Percentiles rank a stretch among this genome's conserved stretches.
Evolutionary conservation across 2,888 invertebrate genomes (phyloP).

Genomic region (Cactoblastis cactorum): DNA sequence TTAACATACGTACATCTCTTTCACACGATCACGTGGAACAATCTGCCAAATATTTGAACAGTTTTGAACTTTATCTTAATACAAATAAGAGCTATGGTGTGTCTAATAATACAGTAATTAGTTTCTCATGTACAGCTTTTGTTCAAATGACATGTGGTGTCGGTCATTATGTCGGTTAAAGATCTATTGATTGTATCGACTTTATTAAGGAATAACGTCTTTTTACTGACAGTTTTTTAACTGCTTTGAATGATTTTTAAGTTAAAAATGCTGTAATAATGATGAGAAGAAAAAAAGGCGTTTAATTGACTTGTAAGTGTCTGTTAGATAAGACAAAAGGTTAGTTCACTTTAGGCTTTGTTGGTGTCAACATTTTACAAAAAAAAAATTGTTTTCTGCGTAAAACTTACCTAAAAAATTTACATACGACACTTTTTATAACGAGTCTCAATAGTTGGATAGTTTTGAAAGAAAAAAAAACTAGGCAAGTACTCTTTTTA

Average conservation of each 20-base stretch:
- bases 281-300: too few species aligned
- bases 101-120: constrained; percentile 54
- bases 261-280: background rate
- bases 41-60: background rate
- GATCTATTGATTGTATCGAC: constrained; percentile 55
- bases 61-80: background rate
- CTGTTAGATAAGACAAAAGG: too few species aligned
- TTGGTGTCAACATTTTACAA: too few species aligned
- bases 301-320: too few species aligned
- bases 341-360: too few species aligned
- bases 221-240: constrained; percentile 15
- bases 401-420: too few species aligned
- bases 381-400: too few species aligned
- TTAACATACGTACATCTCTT: background rate
- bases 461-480: too few species aligned
- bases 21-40: constrained; percentile 8
- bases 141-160: constrained; percentile 74
- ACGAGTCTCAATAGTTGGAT: too few species aligned
- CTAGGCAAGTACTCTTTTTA: too few species aligned
- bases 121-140: constrained; percentile 71
- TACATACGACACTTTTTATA: too few species aligned
- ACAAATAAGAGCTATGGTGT: background rate
- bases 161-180: constrained; percentile 59
- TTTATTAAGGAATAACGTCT: constrained; percentile 31
- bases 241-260: background rate